These are phyloP conservation scores for Machimus atricapillus DNA, from an alignment of 2,888 invertebrate species.

Conservation along the genomic window DNA sequence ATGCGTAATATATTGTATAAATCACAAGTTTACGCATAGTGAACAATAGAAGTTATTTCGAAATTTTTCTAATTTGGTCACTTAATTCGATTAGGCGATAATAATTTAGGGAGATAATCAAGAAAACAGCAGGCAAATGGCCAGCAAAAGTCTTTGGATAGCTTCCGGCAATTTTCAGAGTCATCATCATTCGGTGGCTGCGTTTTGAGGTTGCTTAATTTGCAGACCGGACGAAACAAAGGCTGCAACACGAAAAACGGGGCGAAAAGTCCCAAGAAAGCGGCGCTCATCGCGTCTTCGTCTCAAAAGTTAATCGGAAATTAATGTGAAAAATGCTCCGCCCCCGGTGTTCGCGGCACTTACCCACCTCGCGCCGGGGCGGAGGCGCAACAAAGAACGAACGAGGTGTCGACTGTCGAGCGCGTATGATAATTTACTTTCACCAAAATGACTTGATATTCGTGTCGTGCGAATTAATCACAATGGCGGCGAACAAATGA, in stretches of 20 bases:
- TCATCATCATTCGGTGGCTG: not conserved
- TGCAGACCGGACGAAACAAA: not conserved
- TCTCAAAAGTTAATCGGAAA: not conserved
- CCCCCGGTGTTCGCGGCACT: not conserved
- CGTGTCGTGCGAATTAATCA: not conserved
- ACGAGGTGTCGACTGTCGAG: not conserved
- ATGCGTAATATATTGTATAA: not conserved
- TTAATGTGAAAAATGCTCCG: not conserved
- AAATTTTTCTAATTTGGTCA: not conserved
- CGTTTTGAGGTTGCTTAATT: not conserved
- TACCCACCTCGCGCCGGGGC: not conserved
- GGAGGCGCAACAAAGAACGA: not conserved
- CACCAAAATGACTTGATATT: not conserved
- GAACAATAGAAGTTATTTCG: not conserved
- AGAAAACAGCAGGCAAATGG: not conserved
- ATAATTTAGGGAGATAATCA: not conserved
- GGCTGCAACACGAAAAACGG: not conserved
- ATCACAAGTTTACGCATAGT: not conserved
- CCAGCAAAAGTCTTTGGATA: not conserved
- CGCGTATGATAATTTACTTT: constrained; percentile 13
- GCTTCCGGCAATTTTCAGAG: not conserved
- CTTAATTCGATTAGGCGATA: not conserved
- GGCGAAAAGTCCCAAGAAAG: not conserved
- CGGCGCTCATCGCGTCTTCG: not conserved
- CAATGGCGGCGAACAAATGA: not conserved